These are phyloP conservation scores for Coranthus polyacanthus DNA, from an alignment of 2,797 vertebrate species.

Conservation along the genomic window DNA sequence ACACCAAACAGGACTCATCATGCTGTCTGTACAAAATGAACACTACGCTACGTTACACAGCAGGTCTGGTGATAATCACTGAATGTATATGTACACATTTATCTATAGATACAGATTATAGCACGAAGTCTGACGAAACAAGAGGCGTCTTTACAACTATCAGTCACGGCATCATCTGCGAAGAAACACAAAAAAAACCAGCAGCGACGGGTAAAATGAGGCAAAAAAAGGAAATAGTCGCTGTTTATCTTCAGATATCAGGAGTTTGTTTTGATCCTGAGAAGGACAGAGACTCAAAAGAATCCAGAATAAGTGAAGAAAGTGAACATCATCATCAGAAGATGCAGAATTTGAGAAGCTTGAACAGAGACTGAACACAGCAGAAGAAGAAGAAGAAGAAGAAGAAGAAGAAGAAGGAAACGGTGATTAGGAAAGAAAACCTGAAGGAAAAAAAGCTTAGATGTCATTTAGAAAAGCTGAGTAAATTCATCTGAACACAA, in stretches of 20 bases:
- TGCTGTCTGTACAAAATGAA: conserved; percentile 48
- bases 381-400: too few relatives aligned
- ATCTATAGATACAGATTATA: background rate
- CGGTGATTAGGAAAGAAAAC: too few relatives aligned
- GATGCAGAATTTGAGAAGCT: background rate
- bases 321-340: background rate
- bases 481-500: too few relatives aligned
- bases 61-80: conserved; percentile 44
- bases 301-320: background rate
- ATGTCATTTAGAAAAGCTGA: too few relatives aligned
- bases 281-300: background rate
- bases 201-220: background rate
- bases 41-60: conserved; percentile 34
- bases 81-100: conserved; percentile 36
- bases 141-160: background rate
- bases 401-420: too few relatives aligned
- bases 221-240: background rate
- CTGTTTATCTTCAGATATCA: background rate
- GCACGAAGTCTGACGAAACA: too few relatives aligned
- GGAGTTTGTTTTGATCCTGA: background rate
- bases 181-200: conserved; percentile 16
- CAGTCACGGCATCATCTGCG: conserved; percentile 8
- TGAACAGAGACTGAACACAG: background rate
- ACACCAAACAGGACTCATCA: conserved; percentile 33
- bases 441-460: too few relatives aligned